Base-by-base conservation (phyloP, 2,113 vertebrate genomes). In the Diadophis punctatus region DNA sequence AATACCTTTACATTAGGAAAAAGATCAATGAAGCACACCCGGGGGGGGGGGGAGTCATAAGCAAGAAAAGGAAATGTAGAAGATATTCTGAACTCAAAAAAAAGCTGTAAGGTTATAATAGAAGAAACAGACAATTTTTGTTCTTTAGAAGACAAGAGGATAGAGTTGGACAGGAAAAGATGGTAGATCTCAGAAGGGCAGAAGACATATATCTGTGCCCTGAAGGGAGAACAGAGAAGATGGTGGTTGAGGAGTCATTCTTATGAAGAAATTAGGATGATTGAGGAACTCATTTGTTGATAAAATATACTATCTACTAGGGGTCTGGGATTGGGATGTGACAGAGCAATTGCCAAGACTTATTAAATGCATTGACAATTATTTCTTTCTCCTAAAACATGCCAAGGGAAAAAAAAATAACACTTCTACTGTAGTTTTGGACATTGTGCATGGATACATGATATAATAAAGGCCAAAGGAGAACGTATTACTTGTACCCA, bases 371-470 rank as follows among this genome's bases (percentile, higher is more conserved):
- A 74, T 39, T 39, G 68, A 74, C 16, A 74, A 74, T 74, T 74
- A 39, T 74, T 34, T 74, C 30, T 39, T 39, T 39, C 16, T 74
- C n/a, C 68, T 74, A 74, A 74, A 18, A 39, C 68, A 74, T 74
- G n/a, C 16, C 1, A 0, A 7, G 14, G 52, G 0, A 3, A 0
- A 18, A 16, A n/a, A 46, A 60, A 63, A 30, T 4, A 60, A 18
- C 7, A 74, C 7, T 39, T 20, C 6, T 34, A 34, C 16, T 74
- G 68, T 39, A 74, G 16, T 20, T 34, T 39, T 39, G n/a, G 68
- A n/a, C n/a, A 74, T 39, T 39, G n/a, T 74, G 68, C 16, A 39
- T 39, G 68, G 68, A 74, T 34, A 74, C 7, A 74, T 74, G n/a
- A 74, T 74, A 20, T 39, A 74, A 74, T 8, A 74, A n/a, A 74